Percentiles rank a stretch among this genome's conserved stretches.
Evolutionary conservation across 2,888 invertebrate genomes (phyloP).

Genomic region (Epicampocera succincta): DNA sequence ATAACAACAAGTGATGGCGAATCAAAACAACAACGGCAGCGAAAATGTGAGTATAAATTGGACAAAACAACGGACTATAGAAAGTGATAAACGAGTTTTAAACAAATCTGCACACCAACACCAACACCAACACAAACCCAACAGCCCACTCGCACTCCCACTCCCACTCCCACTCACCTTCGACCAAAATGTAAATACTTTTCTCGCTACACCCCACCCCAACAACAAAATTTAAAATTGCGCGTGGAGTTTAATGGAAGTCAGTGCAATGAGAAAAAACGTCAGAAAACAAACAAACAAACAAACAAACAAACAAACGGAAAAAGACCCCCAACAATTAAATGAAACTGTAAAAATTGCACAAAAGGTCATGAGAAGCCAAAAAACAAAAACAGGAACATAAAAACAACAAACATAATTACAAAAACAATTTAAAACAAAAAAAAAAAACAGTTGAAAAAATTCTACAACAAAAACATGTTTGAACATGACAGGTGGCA

Average conservation of each 20-base stretch:
- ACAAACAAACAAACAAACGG: too few relatives aligned
- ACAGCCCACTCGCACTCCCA: not conserved
- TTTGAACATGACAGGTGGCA: constrained; percentile 65
- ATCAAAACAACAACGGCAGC: constrained; percentile 11
- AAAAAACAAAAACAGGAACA: constrained; percentile 38
- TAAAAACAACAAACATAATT: not conserved
- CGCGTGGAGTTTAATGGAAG: constrained; percentile 20
- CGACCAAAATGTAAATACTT: constrained; percentile 49
- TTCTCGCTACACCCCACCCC: constrained; percentile 6
- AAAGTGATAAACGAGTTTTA: constrained; percentile 59
- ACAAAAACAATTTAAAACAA: too few relatives aligned
- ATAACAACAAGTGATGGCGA: constrained; percentile 54
- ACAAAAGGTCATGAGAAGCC: constrained; percentile 57
- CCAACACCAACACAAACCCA: not conserved
- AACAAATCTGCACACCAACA: constrained; percentile 27
- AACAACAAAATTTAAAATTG: not conserved
- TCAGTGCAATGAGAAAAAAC: constrained; percentile 46
- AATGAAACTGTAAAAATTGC: constrained; percentile 65
- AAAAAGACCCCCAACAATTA: constrained; percentile 60
- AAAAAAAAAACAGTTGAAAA: too few relatives aligned
- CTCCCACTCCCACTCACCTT: not conserved
- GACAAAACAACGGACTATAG: constrained; percentile 66
- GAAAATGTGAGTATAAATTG: constrained; percentile 48
- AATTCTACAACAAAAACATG: constrained; percentile 19
- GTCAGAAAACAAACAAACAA: constrained; percentile 45